These are phyloP conservation scores for Gila orcuttii DNA, from an alignment of 2,113 vertebrate species.

Conservation along the genomic window DNA sequence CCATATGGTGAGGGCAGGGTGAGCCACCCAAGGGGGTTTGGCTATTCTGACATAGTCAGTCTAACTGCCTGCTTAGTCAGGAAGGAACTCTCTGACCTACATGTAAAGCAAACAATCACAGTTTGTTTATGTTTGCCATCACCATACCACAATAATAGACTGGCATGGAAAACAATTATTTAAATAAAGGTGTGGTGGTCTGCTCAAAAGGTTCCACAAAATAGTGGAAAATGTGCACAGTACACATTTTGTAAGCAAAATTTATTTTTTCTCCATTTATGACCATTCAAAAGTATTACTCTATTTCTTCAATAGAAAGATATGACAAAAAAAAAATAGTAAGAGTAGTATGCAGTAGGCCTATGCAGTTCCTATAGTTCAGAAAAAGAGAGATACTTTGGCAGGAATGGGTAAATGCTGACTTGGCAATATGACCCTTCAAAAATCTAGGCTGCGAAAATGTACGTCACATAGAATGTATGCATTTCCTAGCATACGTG, in stretches of 20 bases:
- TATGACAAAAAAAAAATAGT: no score
- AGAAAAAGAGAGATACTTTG: background rate
- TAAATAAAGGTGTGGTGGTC: background rate
- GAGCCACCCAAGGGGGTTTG: background rate
- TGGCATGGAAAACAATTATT: background rate
- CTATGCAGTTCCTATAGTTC: no score
- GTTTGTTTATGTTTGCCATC: background rate
- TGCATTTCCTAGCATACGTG: background rate
- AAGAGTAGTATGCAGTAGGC: no score
- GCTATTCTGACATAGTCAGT: background rate
- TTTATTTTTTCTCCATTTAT: background rate
- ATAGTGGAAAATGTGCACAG: background rate
- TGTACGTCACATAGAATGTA: background rate
- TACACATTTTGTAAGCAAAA: background rate
- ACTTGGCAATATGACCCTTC: background rate
- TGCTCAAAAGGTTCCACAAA: background rate
- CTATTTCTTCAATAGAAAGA: no score
- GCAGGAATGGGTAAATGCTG: background rate
- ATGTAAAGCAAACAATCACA: slow-evolving; percentile 9
- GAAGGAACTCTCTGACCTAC: background rate
- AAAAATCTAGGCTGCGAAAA: background rate
- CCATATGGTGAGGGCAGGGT: background rate
- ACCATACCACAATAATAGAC: background rate
- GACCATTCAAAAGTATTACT: background rate
- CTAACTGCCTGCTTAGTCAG: background rate